phyloP scores from a whole-genome alignment of 2,113 vertebrate species.

The Charina bottae region DNA sequence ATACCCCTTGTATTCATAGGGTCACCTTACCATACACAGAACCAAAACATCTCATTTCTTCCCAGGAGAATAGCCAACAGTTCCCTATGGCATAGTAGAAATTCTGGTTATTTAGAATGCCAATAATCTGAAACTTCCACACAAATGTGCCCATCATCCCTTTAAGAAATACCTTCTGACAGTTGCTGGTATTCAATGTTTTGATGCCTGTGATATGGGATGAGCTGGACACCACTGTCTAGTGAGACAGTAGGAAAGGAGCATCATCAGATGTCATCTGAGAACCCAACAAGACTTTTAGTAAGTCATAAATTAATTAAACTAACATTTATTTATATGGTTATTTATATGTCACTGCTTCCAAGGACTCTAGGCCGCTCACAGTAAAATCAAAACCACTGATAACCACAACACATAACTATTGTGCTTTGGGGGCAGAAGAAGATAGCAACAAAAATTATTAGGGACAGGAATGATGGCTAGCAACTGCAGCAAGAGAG shows the following conservation, averaged over 20 bases:
- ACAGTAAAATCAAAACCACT: background rate
- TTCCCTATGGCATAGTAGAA: background rate
- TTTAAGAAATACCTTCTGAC: background rate
- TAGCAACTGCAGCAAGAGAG: background rate
- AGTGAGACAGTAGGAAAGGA: background rate
- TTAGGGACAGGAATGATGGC: background rate
- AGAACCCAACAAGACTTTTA: background rate
- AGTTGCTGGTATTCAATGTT: background rate
- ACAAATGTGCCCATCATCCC: background rate
- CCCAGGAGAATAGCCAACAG: background rate
- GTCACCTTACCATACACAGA: background rate
- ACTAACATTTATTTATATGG: background rate
- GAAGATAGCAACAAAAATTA: background rate
- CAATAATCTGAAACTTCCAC: background rate
- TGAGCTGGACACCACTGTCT: background rate
- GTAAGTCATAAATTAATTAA: background rate
- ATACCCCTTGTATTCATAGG: background rate
- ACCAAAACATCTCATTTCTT: background rate
- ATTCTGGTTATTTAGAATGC: background rate
- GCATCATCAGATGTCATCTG: too few relatives aligned
- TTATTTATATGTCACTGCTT: background rate
- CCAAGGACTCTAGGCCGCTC: background rate
- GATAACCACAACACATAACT: background rate
- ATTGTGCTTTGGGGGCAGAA: background rate
- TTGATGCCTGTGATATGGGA: background rate